Percentiles rank a stretch among this genome's conserved stretches.
phyloP scores from a whole-genome alignment of 1,140 invertebrate species.

The Colletes gigas region DNA sequence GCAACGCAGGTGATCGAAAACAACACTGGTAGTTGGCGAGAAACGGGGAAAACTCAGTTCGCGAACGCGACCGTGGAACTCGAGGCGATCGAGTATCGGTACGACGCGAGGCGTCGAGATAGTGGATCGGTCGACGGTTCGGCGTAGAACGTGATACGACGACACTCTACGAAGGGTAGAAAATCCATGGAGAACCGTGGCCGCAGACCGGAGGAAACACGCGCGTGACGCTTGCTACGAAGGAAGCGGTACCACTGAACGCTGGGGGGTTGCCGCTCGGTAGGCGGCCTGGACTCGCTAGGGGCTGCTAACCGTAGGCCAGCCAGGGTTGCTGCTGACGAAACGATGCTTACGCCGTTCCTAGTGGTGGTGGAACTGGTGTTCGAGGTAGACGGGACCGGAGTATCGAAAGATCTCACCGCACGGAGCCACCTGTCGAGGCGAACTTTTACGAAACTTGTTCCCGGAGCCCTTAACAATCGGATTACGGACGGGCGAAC shows the following conservation, averaged over 20 bases:
- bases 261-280: constrained; percentile 55
- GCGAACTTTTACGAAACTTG: constrained; percentile 4
- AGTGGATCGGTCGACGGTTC: neutral
- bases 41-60: neutral
- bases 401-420: constrained; percentile 37
- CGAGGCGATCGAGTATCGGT: neutral
- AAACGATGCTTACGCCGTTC: neutral
- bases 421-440: constrained; percentile 61
- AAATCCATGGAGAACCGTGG: constrained; percentile 23
- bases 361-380: constrained; percentile 11
- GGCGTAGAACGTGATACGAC: neutral
- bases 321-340: constrained; percentile 35
- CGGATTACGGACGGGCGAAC: too few species aligned
- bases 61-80: too few species aligned
- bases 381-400: neutral
- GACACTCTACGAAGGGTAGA: neutral
- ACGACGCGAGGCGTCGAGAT: neutral
- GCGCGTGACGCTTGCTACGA: constrained; percentile 60
- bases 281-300: constrained; percentile 51
- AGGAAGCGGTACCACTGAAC: constrained; percentile 70
- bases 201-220: constrained; percentile 4
- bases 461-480: too few species aligned
- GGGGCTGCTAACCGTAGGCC: constrained; percentile 43
- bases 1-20: neutral
- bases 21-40: neutral